Conservation (phyloP, 2,797 vertebrate genomes). For the Crypturellus tataupa region DNA sequence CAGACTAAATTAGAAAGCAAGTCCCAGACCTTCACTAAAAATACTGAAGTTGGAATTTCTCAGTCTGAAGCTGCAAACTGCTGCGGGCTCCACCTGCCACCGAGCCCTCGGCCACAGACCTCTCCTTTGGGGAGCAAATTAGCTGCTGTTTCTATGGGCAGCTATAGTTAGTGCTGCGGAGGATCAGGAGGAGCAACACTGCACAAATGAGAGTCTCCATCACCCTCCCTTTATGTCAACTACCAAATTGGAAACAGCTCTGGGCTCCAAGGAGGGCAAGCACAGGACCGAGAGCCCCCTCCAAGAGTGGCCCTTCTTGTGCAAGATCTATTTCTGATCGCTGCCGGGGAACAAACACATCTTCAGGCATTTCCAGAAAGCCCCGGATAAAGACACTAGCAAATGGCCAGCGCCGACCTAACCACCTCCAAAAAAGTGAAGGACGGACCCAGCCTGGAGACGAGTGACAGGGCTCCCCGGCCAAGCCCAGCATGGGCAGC, state of each 20-base stretch:
- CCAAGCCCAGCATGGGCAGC: background rate
- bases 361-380: constrained; percentile 45
- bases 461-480: background rate
- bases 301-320: background rate
- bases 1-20: background rate
- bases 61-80: background rate
- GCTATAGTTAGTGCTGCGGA: background rate
- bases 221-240: background rate
- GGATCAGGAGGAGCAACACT: background rate
- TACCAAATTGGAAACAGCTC: constrained; percentile 21
- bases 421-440: background rate
- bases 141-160: background rate
- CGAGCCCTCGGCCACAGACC: background rate
- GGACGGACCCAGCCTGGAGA: background rate
- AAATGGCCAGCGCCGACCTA: background rate
- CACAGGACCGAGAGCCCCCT: background rate
- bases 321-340: constrained; percentile 55
- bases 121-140: background rate
- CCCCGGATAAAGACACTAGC: background rate
- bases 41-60: constrained; percentile 53
- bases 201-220: constrained; percentile 1
- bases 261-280: background rate
- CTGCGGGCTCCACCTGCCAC: constrained; percentile 3
- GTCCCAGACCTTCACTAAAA: constrained; percentile 20
- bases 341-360: constrained; percentile 33